These are phyloP conservation scores for Colistium nudipinnis DNA, from an alignment of 2,113 vertebrate genomes.

Conservation along the genomic window DNA sequence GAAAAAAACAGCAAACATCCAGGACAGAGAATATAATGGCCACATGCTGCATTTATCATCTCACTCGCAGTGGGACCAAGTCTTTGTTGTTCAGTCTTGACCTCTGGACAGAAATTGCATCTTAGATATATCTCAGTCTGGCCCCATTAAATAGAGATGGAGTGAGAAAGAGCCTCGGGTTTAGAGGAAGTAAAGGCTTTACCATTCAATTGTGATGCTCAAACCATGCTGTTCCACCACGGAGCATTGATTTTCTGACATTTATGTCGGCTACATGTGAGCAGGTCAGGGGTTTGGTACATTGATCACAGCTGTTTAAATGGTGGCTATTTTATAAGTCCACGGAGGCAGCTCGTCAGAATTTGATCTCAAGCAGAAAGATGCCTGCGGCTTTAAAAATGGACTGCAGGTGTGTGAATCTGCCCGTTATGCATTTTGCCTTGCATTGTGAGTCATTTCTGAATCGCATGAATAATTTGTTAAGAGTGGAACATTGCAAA, in stretches of 20 bases:
- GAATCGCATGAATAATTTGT: constrained; percentile 25
- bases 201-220: constrained; percentile 33
- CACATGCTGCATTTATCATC: constrained; percentile 15
- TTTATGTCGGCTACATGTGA: constrained; percentile 19
- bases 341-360: neutral
- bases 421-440: constrained; percentile 7
- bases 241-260: constrained; percentile 47
- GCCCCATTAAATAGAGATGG: constrained; percentile 35
- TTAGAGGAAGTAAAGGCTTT: constrained; percentile 29
- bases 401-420: constrained; percentile 16
- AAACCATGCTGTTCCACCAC: neutral
- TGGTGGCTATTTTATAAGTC: constrained; percentile 18
- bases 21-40: neutral
- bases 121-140: constrained; percentile 33
- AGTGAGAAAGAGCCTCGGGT: constrained; percentile 2
- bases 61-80: constrained; percentile 19
- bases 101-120: constrained; percentile 30
- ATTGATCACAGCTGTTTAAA: constrained; percentile 41
- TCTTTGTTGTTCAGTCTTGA: constrained; percentile 38
- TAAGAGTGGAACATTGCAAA: neutral
- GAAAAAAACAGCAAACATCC: constrained; percentile 8
- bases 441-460: neutral
- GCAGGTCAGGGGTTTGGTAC: neutral
- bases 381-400: constrained; percentile 3
- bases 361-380: constrained; percentile 1